Conservation (phyloP, 2,797 vertebrate genomes). For the Darevskia mixta region DNA sequence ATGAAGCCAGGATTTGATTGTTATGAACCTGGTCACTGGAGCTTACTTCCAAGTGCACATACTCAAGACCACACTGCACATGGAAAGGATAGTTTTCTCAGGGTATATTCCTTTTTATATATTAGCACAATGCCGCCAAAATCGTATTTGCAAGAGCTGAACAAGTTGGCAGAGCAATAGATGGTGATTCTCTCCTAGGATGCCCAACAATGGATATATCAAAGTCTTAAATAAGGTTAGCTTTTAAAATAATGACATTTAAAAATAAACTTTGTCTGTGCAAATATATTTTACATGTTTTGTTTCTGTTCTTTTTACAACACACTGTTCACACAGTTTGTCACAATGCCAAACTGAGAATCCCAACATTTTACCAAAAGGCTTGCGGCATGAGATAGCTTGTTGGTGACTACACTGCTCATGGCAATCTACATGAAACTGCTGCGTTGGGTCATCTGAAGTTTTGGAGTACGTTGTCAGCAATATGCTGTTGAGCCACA, state of each 20-base stretch:
- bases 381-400: background rate
- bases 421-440: background rate
- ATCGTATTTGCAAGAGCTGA: background rate
- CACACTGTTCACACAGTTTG: background rate
- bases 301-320: background rate
- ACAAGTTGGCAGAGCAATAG: constrained; percentile 11
- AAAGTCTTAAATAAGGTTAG: background rate
- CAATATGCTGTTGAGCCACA: too few relatives aligned
- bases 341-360: too few relatives aligned
- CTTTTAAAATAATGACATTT: background rate
- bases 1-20: background rate
- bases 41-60: background rate
- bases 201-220: constrained; percentile 2
- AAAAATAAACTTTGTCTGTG: constrained; percentile 32
- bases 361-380: background rate
- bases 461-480: too few relatives aligned
- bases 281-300: background rate
- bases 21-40: background rate
- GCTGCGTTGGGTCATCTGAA: too few relatives aligned
- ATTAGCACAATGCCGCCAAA: constrained; percentile 11
- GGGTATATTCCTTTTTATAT: constrained; percentile 18
- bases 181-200: constrained; percentile 3
- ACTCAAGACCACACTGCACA: background rate
- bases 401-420: background rate
- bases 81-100: constrained; percentile 25